Evolutionary conservation across 2,888 invertebrate species (phyloP).

Genomic region (Byasa hedistus): DNA sequence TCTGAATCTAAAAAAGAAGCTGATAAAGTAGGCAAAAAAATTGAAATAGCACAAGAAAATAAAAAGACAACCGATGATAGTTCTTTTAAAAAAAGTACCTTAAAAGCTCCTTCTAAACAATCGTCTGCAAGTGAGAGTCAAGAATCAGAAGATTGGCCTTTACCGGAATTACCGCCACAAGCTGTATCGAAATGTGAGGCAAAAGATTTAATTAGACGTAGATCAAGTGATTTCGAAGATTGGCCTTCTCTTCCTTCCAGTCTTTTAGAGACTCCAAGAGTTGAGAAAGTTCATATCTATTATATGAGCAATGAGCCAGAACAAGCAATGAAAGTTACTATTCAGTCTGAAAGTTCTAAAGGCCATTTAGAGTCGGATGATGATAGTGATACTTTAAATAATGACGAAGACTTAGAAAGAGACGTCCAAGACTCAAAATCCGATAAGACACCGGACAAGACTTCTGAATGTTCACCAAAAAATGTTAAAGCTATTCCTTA

Average conservation of each 20-base stretch:
- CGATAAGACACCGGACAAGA: conserved; percentile 57
- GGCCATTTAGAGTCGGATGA: conserved; percentile 83
- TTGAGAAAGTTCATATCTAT: conserved; percentile 89
- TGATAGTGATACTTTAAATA: conserved; percentile 85
- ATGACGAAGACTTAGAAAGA: conserved; percentile 81
- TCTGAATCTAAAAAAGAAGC: conserved; percentile 75
- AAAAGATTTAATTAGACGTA: conserved; percentile 55
- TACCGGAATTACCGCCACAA: conserved; percentile 85
- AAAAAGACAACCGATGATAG: conserved; percentile 52
- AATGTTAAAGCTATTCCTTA: conserved; percentile 67
- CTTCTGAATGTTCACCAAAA: conserved; percentile 60
- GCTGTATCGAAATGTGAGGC: conserved; percentile 55
- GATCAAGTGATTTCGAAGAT: conserved; percentile 86
- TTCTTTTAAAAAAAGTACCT: conserved; percentile 55
- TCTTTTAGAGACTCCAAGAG: conserved; percentile 84
- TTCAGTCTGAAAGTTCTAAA: conserved; percentile 83
- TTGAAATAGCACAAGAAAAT: conserved; percentile 47
- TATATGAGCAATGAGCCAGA: conserved; percentile 88
- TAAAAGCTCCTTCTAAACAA: conserved; percentile 63
- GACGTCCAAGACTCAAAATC: conserved; percentile 77
- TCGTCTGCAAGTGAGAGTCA: conserved; percentile 83
- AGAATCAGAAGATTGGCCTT: conserved; percentile 88
- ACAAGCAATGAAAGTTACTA: conserved; percentile 87
- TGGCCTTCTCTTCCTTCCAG: conserved; percentile 91
- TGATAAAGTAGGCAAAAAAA: conserved; percentile 55